Percentiles rank a stretch among this genome's conserved stretches.
phyloP scores from a whole-genome alignment of 2,797 vertebrate species.

The Pipistrellus kuhlii region DNA sequence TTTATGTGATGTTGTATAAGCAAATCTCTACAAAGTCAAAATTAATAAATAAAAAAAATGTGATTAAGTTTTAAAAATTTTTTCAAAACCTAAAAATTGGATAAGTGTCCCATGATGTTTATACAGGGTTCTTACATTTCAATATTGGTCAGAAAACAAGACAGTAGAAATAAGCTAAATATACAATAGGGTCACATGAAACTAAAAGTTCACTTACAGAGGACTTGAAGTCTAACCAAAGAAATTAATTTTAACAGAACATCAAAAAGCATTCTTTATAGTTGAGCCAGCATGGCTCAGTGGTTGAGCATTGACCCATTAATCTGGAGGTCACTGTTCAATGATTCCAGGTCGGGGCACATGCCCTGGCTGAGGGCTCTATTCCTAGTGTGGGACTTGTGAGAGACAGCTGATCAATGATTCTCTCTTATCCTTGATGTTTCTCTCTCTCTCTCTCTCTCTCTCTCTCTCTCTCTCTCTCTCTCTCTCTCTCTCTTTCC shows the following conservation, averaged over 20 bases:
- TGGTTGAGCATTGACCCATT: too few relatives aligned
- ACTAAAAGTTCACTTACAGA: not conserved
- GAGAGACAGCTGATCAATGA: too few relatives aligned
- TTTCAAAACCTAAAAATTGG: not conserved
- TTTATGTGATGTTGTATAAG: not conserved
- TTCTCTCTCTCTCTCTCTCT: too few relatives aligned
- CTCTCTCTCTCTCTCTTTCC: too few relatives aligned
- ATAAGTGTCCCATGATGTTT: not conserved
- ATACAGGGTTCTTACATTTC: not conserved
- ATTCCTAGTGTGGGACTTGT: too few relatives aligned
- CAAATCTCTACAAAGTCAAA: not conserved
- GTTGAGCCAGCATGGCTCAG: too few relatives aligned
- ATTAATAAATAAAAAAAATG: not conserved
- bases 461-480: too few relatives aligned
- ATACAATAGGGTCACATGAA: not conserved
- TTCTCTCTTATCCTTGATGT: too few relatives aligned
- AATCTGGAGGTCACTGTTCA: too few relatives aligned
- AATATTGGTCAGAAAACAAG: not conserved
- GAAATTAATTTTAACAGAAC: not conserved
- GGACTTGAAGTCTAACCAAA: not conserved
- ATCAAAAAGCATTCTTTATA: too few relatives aligned
- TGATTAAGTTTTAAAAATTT: not conserved
- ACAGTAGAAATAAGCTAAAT: not conserved
- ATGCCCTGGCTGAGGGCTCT: too few relatives aligned
- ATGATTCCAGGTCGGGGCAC: too few relatives aligned